Evolutionary conservation across 2,113 vertebrate species (phyloP), one percentile per base, ranked within the genome.

Genomic region (Tursiops truncatus): DNA sequence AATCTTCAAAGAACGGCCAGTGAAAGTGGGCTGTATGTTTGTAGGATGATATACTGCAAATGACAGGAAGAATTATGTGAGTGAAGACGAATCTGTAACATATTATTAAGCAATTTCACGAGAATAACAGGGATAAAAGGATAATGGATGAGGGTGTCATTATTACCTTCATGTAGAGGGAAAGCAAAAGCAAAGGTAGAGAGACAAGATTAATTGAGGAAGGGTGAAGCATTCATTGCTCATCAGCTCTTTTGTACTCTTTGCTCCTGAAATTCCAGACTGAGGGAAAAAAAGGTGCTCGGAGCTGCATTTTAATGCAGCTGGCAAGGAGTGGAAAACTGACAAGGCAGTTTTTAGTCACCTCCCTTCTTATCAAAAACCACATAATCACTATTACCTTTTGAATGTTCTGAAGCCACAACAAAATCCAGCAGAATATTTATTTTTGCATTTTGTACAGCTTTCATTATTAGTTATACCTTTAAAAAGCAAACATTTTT

Each of bases 131-230:
- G 99, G 99, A 99, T 99, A 99, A 99, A 99, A 99, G 99, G 99
- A 99, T 99, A 99, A 99, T 99, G 99, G 99, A 99, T 99, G 99
- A 99, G 99, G 98, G 98, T 99, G 99, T 99, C 99, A 98, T 99
- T 99, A 99, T 99, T 99, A 99, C 99, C 99, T 99, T 98, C 99
- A 99, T 99, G 99, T 99, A 98, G 99, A 99, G 98, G 99, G 99
- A 99, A 99, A 99, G 98, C 98, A 98, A 98, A 99, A 99, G 99
- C 99, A 99, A 99, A 99, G 99, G 99, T 99, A 99, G 99, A 99
- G 98, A 99, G 99, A 99, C 99, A 99, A 99, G 99, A 99, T 99
- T 99, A 99, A 99, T 99, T 99, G 99, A 99, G 99, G 99, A 99
- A 98, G 99, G 99, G 99, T 98, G 99, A 99, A 98, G 99, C 98